Percentiles rank a stretch among this genome's conserved stretches.
Evolutionary conservation across 2,797 vertebrate species (phyloP).

Genomic region (Pangasius larnaudii): DNA sequence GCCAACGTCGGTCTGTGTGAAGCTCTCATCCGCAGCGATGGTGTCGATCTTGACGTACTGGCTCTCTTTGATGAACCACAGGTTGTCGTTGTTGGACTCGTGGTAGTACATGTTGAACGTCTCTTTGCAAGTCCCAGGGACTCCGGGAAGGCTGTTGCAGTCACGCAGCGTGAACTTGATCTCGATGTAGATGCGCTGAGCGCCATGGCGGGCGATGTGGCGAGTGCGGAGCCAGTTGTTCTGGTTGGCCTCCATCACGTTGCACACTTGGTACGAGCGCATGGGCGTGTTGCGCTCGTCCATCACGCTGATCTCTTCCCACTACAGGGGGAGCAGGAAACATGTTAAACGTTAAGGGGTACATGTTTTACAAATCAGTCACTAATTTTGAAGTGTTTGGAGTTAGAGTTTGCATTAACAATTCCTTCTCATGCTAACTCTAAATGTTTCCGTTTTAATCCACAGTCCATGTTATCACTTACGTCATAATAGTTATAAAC

Average conservation of each 20-base stretch:
- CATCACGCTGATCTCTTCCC: constrained; percentile 89
- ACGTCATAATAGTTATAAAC: too few species aligned
- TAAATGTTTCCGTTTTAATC: not conserved
- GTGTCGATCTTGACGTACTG: constrained; percentile 86
- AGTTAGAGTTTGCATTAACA: not conserved
- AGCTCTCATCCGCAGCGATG: constrained; percentile 85
- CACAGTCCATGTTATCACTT: too few species aligned
- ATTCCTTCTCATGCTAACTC: not conserved
- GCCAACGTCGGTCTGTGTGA: constrained; percentile 86
- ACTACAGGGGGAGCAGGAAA: constrained; percentile 63
- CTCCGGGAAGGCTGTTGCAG: constrained; percentile 85
- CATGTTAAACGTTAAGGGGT: not conserved
- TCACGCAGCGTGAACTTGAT: constrained; percentile 87
- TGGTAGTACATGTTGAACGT: constrained; percentile 88
- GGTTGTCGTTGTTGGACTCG: constrained; percentile 81
- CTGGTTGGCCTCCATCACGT: constrained; percentile 84
- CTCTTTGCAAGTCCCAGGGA: constrained; percentile 86
- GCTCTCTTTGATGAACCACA: constrained; percentile 84
- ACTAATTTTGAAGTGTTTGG: not conserved
- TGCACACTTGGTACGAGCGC: constrained; percentile 86
- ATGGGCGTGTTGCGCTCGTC: constrained; percentile 84
- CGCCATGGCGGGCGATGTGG: constrained; percentile 81
- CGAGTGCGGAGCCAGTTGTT: constrained; percentile 87
- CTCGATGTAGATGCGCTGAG: constrained; percentile 84
- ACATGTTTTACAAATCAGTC: not conserved